A percentile compares a stretch with the other conserved stretches of the same genome.
Evolutionary conservation across 2,888 invertebrate species (phyloP).

Genomic region (Calephelis perditalis): DNA sequence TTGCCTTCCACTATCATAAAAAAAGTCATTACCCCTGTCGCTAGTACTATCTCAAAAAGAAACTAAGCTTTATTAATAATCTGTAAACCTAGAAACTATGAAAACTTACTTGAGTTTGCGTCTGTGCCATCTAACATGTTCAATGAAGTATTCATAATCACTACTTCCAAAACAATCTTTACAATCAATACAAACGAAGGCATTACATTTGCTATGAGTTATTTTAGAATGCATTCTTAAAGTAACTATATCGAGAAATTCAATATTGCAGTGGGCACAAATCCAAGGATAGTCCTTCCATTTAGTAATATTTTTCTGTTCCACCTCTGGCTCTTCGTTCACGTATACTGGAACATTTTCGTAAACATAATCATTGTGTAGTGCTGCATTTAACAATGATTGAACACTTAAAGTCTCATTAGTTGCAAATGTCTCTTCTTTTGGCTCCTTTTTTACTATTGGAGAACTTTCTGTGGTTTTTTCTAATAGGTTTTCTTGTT

Average conservation of each 20-base stretch:
- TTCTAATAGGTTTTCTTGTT: constrained; percentile 26
- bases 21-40: too few relatives aligned
- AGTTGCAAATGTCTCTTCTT: constrained; percentile 41
- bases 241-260: constrained; percentile 53
- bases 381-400: constrained; percentile 55
- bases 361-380: constrained; percentile 40
- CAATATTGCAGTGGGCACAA: constrained; percentile 58
- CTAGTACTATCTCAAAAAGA: too few relatives aligned
- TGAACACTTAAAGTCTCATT: constrained; percentile 47
- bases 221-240: constrained; percentile 79
- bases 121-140: constrained; percentile 81
- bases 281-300: constrained; percentile 69
- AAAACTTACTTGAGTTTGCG: constrained; percentile 71
- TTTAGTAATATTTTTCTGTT: constrained; percentile 40
- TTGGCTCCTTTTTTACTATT: constrained; percentile 51
- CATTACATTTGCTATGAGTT: constrained; percentile 80
- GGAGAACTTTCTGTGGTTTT: constrained; percentile 31
- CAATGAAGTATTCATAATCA: constrained; percentile 80
- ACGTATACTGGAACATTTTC: constrained; percentile 51
- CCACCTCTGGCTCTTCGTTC: constrained; percentile 48
- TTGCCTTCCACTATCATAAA: too few relatives aligned
- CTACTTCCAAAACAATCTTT: constrained; percentile 67
- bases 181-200: constrained; percentile 83
- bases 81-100: too few relatives aligned
- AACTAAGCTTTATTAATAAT: too few relatives aligned